These are phyloP conservation scores for Euspilapteryx auroguttella DNA, from an alignment of 2,888 invertebrate genomes.

Conservation along the genomic window DNA sequence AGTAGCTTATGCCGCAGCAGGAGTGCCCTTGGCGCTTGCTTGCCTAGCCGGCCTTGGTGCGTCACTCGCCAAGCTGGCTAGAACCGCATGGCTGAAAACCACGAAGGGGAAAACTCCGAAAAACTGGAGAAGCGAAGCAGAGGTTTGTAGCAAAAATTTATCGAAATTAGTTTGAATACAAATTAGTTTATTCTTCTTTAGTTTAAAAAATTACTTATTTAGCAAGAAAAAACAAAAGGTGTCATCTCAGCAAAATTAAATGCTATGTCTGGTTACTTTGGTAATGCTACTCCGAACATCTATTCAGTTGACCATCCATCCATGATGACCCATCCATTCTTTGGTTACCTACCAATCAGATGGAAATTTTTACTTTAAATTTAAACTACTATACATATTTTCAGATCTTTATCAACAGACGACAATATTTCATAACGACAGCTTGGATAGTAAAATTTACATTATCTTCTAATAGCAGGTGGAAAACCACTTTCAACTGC, in stretches of 20 bases:
- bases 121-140: slow-evolving; percentile 41
- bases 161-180: too few species aligned
- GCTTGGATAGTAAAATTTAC: too few species aligned
- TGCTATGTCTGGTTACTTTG: slow-evolving; percentile 4
- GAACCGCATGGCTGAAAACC: slow-evolving; percentile 58
- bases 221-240: too few species aligned
- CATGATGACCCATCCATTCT: neutral
- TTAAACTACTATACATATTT: too few species aligned
- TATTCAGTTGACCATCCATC: neutral
- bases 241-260: slow-evolving; percentile 10
- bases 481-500: slow-evolving; percentile 50
- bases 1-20: slow-evolving; percentile 84
- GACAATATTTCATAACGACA: too few species aligned
- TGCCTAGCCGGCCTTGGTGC: slow-evolving; percentile 85
- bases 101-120: slow-evolving; percentile 41
- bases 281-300: neutral
- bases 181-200: too few species aligned
- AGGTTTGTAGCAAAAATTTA: too few species aligned
- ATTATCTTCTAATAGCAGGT: slow-evolving; percentile 17
- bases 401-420: too few species aligned
- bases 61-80: slow-evolving; percentile 75
- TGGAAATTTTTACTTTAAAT: too few species aligned
- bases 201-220: too few species aligned
- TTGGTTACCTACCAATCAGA: too few species aligned
- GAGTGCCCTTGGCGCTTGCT: slow-evolving; percentile 84